phyloP scores from a whole-genome alignment of 1,140 invertebrate species.

The Eriosoma lanigerum region DNA sequence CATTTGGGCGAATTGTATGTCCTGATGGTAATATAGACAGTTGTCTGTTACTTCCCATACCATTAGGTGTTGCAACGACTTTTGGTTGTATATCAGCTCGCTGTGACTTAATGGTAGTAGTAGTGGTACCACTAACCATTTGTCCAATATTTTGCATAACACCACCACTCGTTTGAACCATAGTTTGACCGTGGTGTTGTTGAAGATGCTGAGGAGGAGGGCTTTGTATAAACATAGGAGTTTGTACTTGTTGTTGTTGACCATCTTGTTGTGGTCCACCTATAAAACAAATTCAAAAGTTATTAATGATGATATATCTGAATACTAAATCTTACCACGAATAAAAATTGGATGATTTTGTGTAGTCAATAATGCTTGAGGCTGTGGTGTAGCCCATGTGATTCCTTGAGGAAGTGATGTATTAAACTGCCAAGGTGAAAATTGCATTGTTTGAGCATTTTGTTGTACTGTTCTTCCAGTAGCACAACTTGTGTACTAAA shows the following conservation, averaged over 20 bases:
- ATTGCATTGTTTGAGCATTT: constrained; percentile 59
- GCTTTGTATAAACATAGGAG: constrained; percentile 79
- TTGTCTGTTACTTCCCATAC: constrained; percentile 52
- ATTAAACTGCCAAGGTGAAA: constrained; percentile 66
- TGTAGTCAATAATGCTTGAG: constrained; percentile 65
- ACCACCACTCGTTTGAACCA: constrained; percentile 49
- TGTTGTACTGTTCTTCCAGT: constrained; percentile 47
- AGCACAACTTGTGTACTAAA: constrained; percentile 48
- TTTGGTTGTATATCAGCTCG: constrained; percentile 56
- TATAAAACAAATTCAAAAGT: not conserved
- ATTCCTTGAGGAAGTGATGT: constrained; percentile 69
- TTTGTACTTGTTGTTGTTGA: constrained; percentile 57
- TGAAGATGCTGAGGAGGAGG: constrained; percentile 65
- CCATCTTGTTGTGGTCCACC: constrained; percentile 67
- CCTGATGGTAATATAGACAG: constrained; percentile 58
- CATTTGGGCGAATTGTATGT: constrained; percentile 67
- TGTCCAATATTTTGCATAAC: constrained; percentile 51
- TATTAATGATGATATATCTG: too few species aligned
- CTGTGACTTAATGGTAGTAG: constrained; percentile 53
- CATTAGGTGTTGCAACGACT: constrained; percentile 48
- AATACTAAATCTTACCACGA: constrained; percentile 62
- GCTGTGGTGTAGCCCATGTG: constrained; percentile 65
- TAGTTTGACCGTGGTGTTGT: constrained; percentile 65
- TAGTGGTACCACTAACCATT: constrained; percentile 43
- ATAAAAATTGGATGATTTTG: constrained; percentile 82